A percentile compares a stretch with the other conserved stretches of the same genome.
Evolutionary conservation across 2,113 vertebrate genomes (phyloP).

Genomic region (Thalassarche chlororhynchos): DNA sequence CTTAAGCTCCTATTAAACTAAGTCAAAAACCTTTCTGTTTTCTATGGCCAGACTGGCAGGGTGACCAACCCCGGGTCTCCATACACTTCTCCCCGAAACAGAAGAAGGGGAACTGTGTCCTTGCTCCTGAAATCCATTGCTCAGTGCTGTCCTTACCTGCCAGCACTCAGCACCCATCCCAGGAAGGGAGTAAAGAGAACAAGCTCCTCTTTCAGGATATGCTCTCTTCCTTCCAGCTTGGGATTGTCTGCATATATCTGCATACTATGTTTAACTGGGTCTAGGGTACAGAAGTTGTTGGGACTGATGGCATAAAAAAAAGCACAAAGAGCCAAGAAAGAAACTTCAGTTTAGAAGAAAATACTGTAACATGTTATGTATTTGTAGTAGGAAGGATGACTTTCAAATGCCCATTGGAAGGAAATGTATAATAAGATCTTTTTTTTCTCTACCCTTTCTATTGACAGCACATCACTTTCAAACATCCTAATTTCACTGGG

Average conservation of each 20-base stretch:
- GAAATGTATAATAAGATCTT: background rate
- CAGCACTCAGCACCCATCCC: background rate
- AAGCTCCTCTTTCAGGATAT: background rate
- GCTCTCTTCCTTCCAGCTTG: background rate
- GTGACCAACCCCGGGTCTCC: background rate
- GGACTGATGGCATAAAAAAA: background rate
- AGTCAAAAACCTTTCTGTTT: background rate
- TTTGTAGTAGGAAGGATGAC: background rate
- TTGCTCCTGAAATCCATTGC: background rate
- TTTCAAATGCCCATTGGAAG: slow-evolving; percentile 13
- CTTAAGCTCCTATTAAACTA: background rate
- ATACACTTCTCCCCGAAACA: background rate
- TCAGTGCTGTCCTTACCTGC: background rate
- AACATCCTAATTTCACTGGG: slow-evolving; percentile 12
- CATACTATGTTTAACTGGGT: background rate
- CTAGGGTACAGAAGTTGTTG: background rate
- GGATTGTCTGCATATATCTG: background rate
- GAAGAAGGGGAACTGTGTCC: background rate
- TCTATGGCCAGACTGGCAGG: background rate
- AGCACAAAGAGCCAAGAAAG: background rate
- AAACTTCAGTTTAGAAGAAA: background rate
- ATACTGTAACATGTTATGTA: background rate
- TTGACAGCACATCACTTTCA: slow-evolving; percentile 27
- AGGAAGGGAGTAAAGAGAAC: background rate
- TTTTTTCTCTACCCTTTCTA: background rate